Evolutionary conservation across 2,113 vertebrate genomes (phyloP).

Genomic region (Illadopsis cleaveri): DNA sequence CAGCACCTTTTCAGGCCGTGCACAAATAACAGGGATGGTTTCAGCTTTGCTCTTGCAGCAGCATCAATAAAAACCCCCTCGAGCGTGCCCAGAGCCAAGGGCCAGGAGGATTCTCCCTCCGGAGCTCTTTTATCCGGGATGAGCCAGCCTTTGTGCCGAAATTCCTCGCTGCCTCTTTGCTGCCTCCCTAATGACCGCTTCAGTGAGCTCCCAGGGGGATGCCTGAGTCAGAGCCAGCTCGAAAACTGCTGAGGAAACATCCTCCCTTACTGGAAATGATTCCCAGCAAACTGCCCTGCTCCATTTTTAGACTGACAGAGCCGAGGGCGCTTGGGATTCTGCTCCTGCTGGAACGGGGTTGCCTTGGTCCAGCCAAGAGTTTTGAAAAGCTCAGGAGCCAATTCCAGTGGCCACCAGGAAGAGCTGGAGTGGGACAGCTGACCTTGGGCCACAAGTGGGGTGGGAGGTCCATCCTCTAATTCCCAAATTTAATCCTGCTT

Average conservation of each 20-base stretch:
- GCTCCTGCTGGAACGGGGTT: conserved; percentile 56
- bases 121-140: conserved; percentile 63
- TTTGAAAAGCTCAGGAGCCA: not conserved
- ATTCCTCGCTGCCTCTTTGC: conserved; percentile 81
- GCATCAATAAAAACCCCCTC: conserved; percentile 62
- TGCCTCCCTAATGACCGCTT: conserved; percentile 81
- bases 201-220: conserved; percentile 75
- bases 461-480: not conserved
- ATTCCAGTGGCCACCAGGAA: not conserved
- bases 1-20: conserved; percentile 21
- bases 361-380: conserved; percentile 52
- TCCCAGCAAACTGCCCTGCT: conserved; percentile 72
- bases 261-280: conserved; percentile 86
- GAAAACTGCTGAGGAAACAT: conserved; percentile 83
- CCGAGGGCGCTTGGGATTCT: conserved; percentile 35
- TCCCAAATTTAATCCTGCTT: not conserved
- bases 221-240: conserved; percentile 80
- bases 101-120: conserved; percentile 63
- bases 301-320: conserved; percentile 75
- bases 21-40: conserved; percentile 19
- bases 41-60: conserved; percentile 29
- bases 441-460: not conserved
- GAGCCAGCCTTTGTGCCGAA: conserved; percentile 72
- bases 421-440: not conserved
- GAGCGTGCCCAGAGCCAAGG: conserved; percentile 33